Evolutionary conservation across 2,113 vertebrate species (phyloP).

Genomic region (Rallus limicola): DNA sequence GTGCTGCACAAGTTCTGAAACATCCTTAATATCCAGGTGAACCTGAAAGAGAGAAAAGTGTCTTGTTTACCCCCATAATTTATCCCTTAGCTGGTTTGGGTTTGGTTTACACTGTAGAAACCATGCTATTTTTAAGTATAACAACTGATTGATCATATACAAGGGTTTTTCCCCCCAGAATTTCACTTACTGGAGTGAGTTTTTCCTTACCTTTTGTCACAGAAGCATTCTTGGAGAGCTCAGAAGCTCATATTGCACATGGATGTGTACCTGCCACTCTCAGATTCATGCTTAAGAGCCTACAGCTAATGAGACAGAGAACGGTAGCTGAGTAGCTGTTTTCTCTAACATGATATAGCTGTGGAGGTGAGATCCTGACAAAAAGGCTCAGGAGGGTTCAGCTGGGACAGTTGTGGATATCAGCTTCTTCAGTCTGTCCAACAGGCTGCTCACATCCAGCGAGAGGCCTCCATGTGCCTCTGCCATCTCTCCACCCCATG

Average conservation of each 20-base stretch:
- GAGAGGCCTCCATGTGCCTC: neutral
- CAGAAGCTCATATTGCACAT: neutral
- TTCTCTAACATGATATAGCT: neutral
- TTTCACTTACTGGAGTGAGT: neutral
- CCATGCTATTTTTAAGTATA: neutral
- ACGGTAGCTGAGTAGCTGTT: neutral
- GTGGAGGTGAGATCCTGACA: neutral
- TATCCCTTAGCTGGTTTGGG: neutral
- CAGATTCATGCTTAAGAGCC: neutral
- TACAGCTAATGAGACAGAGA: neutral
- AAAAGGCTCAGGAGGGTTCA: neutral
- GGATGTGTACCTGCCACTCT: neutral
- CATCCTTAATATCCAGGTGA: neutral
- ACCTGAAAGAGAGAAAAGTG: neutral
- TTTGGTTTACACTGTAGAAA: neutral
- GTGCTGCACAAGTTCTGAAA: neutral
- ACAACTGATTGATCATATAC: neutral
- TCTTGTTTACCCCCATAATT: neutral
- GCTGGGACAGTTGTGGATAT: neutral
- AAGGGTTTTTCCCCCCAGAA: neutral
- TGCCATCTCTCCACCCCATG: neutral
- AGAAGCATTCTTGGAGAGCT: neutral
- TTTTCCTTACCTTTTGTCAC: neutral
- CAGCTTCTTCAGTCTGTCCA: neutral
- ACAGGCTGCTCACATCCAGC: neutral